phyloP scores from a whole-genome alignment of 2,888 invertebrate species.

The Drosophila monieri region DNA sequence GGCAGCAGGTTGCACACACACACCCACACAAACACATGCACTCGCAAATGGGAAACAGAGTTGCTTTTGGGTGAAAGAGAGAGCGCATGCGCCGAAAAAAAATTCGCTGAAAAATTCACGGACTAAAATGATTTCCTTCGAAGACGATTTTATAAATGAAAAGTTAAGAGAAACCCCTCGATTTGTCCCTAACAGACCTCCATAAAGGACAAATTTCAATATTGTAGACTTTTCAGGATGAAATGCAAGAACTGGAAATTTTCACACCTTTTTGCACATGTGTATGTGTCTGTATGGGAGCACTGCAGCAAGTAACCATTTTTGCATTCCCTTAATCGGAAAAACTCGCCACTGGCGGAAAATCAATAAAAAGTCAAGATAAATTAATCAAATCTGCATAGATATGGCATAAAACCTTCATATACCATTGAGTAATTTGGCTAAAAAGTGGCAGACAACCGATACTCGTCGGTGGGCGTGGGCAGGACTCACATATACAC shows the following conservation, averaged over 20 bases:
- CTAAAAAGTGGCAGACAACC: not conserved
- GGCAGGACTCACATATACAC: slow-evolving; percentile 38
- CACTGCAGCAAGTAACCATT: slow-evolving; percentile 53
- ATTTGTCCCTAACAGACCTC: not conserved
- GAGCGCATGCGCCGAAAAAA: slow-evolving; percentile 74
- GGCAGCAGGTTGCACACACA: slow-evolving; percentile 36
- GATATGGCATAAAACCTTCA: not conserved
- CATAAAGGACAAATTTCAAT: not conserved
- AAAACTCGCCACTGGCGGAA: slow-evolving; percentile 52
- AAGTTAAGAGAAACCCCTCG: slow-evolving; percentile 9
- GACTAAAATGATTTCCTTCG: slow-evolving; percentile 30
- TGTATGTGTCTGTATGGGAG: slow-evolving; percentile 20
- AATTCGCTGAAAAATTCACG: slow-evolving; percentile 53
- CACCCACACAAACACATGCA: slow-evolving; percentile 21
- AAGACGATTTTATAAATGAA: slow-evolving; percentile 60
- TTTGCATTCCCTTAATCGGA: slow-evolving; percentile 40
- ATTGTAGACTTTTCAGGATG: not conserved
- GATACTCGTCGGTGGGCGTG: slow-evolving; percentile 23
- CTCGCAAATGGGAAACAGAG: slow-evolving; percentile 53
- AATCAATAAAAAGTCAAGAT: slow-evolving; percentile 56
- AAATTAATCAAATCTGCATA: not conserved
- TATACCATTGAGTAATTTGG: not conserved
- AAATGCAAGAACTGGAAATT: not conserved
- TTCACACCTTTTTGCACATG: slow-evolving; percentile 39
- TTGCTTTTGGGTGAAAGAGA: slow-evolving; percentile 59